Evolutionary conservation across 2,888 invertebrate species (phyloP), one percentile per base, ranked within the genome.

Genomic region (Dasypolia templi): DNA sequence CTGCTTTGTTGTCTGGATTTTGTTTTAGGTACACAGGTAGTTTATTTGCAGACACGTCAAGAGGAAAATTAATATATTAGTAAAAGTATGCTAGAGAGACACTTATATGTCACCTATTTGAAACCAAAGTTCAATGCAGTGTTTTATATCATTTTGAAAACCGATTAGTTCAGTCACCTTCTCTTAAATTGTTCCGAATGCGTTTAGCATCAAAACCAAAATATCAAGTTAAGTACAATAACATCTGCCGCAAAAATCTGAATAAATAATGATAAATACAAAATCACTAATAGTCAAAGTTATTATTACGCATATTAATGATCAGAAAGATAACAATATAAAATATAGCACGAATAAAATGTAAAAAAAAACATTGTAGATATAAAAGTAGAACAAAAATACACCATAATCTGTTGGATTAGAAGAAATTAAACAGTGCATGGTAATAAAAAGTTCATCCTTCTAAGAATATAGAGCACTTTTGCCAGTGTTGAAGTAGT

Each of bases 401-500:
- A 87, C 59, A 79, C 72, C 44, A 79, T 87, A 87, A 86, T 89
- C 82, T 89, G 82, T 87, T 84, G 89, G 90, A 91, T 92, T 91
- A 89, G 84, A 89, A 91, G 90, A 92, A 94, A 94, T 94, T 94
- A 94, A 93, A 91, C 91, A 92, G 90, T 91, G 84, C 87, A 86
- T 79, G 79, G 89, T 88, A 90, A 93, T 95, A 95, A 95, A 94
- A 95, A 91, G 89, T 90, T 91, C 89, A 93, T 91, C 92, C 91
- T 91, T 93, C 93, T 92, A 91, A 94, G 92, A 94, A 93, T 94
- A 94, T 93, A 92, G 91, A 91, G 91, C 94, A 94, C 95, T 95
- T 94, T 94, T 90, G 94, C 92, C 92, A 91, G 90, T 90, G 91
- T 90, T 91, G 93, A 93, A 94, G 93, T 94, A 93, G 93, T 92